Evolutionary conservation across 2,797 vertebrate genomes (phyloP).

Genomic region (Chanos chanos): DNA sequence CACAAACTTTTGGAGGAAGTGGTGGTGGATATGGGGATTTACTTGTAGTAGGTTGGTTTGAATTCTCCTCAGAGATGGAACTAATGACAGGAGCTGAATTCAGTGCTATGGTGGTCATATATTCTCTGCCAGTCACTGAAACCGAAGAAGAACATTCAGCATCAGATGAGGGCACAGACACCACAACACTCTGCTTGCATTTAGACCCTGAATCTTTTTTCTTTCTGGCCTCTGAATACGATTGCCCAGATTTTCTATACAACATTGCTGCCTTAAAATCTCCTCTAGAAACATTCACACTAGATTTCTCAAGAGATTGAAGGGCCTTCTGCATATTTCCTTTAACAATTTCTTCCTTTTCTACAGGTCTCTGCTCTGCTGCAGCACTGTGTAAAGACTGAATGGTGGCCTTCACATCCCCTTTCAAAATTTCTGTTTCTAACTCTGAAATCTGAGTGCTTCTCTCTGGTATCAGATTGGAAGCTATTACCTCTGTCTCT

Average conservation of each 20-base stretch:
- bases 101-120: slow-evolving; percentile 60
- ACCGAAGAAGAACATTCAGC: slow-evolving; percentile 90
- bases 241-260: slow-evolving; percentile 81
- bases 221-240: slow-evolving; percentile 75
- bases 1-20: slow-evolving; percentile 59
- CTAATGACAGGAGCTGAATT: slow-evolving; percentile 57
- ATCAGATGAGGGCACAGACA: slow-evolving; percentile 73
- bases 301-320: slow-evolving; percentile 80
- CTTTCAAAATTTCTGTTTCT: slow-evolving; percentile 74
- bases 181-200: slow-evolving; percentile 75
- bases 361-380: slow-evolving; percentile 76
- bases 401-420: slow-evolving; percentile 85
- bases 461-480: slow-evolving; percentile 67
- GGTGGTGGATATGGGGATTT: slow-evolving; percentile 53
- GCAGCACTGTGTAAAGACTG: slow-evolving; percentile 79
- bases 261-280: slow-evolving; percentile 87
- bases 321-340: slow-evolving; percentile 76
- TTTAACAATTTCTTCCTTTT: slow-evolving; percentile 80
- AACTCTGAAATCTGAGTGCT: slow-evolving; percentile 74
- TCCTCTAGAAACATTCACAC: slow-evolving; percentile 81
- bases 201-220: slow-evolving; percentile 59
- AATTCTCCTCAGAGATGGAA: slow-evolving; percentile 52
- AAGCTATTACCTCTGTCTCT: slow-evolving; percentile 64
- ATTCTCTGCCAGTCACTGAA: slow-evolving; percentile 86
- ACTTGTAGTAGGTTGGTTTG: slow-evolving; percentile 40